Conservation (phyloP, 2,113 vertebrate genomes). For the Melanerpes aurifrons region DNA sequence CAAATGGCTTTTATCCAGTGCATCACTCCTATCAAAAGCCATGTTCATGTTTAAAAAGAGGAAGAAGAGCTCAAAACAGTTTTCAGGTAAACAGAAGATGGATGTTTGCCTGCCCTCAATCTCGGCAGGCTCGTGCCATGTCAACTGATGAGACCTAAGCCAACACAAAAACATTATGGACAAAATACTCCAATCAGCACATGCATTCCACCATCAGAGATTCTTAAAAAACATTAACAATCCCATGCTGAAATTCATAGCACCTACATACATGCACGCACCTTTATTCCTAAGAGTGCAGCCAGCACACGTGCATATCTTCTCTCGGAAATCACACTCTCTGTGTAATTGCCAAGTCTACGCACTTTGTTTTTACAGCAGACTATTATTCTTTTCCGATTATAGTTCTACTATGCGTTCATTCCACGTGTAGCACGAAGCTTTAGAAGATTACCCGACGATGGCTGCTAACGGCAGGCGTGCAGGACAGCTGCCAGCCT, state of each 20-base stretch:
- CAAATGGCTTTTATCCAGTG: not conserved
- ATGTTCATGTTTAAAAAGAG: not conserved
- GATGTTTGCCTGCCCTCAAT: rapidly evolving
- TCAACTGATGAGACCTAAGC: not conserved
- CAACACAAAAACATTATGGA: not conserved
- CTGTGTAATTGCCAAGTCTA: rapidly evolving
- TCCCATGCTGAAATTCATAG: not conserved
- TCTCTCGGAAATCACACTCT: not conserved
- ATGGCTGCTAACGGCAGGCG: not conserved
- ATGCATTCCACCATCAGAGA: not conserved
- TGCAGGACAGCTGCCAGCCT: not conserved
- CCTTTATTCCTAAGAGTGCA: not conserved
- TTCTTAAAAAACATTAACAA: not conserved
- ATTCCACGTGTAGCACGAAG: not conserved
- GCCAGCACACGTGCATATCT: rapidly evolving
- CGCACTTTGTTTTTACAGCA: not conserved
- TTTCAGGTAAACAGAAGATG: not conserved
- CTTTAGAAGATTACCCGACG: not conserved
- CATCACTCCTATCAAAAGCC: not conserved
- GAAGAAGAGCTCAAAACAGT: not conserved
- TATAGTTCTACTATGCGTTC: not conserved
- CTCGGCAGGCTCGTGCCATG: rapidly evolving
- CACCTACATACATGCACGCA: rapidly evolving
- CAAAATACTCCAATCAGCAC: not conserved
- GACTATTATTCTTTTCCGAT: not conserved